A percentile compares a stretch with the other conserved stretches of the same genome.
Conservation (phyloP, 2,113 vertebrate species). For the Zosterops japonicus region DNA sequence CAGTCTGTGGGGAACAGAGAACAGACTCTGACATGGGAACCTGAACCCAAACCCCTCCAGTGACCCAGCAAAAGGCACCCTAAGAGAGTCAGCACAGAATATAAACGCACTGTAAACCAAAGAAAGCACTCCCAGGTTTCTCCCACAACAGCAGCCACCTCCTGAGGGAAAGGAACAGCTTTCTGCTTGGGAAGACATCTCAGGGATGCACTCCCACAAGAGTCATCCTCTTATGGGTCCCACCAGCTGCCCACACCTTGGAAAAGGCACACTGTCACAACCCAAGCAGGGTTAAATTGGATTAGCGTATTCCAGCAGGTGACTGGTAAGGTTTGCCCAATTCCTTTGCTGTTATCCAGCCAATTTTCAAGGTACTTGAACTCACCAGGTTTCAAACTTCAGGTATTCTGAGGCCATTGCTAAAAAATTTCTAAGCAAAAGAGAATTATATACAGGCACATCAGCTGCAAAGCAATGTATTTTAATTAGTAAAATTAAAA, state of each 20-base stretch:
- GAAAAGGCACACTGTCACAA: rapidly evolving
- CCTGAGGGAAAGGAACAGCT: background rate
- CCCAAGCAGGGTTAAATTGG: background rate
- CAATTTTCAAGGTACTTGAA: background rate
- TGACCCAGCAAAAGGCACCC: background rate
- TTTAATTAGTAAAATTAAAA: background rate
- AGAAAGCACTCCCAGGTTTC: rapidly evolving
- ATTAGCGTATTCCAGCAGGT: background rate
- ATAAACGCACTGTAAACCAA: background rate
- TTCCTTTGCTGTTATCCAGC: background rate
- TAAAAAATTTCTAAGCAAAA: background rate
- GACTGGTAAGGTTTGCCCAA: background rate
- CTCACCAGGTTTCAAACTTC: background rate
- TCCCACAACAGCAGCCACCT: background rate
- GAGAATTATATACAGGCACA: background rate
- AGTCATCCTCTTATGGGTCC: rapidly evolving
- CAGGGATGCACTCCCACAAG: background rate
- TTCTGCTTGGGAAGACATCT: background rate
- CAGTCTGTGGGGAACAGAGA: background rate
- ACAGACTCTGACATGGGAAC: background rate
- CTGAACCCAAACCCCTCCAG: background rate
- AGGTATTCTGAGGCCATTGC: background rate
- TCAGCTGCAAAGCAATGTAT: background rate
- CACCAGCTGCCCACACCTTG: background rate
- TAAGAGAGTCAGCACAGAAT: background rate